Evolutionary conservation across 2,888 invertebrate genomes (phyloP).

Genomic region (Cerastis rubricosa): DNA sequence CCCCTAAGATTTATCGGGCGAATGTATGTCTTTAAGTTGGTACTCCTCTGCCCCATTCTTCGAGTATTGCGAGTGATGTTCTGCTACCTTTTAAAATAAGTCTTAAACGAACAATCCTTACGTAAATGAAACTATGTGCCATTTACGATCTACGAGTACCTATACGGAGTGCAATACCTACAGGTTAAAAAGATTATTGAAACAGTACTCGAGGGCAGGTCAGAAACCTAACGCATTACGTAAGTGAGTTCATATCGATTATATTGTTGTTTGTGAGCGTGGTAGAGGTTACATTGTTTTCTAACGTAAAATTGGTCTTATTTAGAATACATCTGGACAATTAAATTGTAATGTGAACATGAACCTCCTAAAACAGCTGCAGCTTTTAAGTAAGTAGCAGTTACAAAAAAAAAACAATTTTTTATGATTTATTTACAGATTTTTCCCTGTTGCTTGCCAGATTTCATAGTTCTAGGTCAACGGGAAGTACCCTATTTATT

Average conservation of each 20-base stretch:
- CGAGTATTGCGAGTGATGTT: not conserved
- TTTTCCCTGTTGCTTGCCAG: too few species aligned
- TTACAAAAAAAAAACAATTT: not conserved
- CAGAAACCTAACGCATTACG: constrained; percentile 18
- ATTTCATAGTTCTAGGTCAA: too few species aligned
- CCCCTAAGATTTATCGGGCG: not conserved
- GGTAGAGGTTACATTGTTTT: not conserved
- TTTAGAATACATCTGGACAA: not conserved
- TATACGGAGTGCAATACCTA: not conserved
- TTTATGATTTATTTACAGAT: too few species aligned
- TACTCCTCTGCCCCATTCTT: not conserved
- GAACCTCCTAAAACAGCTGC: not conserved
- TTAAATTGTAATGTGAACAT: not conserved
- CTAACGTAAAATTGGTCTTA: not conserved
- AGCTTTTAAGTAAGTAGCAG: not conserved
- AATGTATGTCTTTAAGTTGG: not conserved
- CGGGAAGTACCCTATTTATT: too few species aligned
- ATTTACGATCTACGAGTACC: too few species aligned
- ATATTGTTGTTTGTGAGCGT: not conserved
- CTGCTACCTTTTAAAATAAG: not conserved
- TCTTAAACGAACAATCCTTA: not conserved
- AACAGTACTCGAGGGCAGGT: constrained; percentile 38
- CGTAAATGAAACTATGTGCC: constrained; percentile 17
- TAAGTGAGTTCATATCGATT: constrained; percentile 22
- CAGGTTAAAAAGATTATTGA: constrained; percentile 24